Evolutionary conservation across 2,888 invertebrate genomes (phyloP).

Genomic region (Neoitamus cyanurus): DNA sequence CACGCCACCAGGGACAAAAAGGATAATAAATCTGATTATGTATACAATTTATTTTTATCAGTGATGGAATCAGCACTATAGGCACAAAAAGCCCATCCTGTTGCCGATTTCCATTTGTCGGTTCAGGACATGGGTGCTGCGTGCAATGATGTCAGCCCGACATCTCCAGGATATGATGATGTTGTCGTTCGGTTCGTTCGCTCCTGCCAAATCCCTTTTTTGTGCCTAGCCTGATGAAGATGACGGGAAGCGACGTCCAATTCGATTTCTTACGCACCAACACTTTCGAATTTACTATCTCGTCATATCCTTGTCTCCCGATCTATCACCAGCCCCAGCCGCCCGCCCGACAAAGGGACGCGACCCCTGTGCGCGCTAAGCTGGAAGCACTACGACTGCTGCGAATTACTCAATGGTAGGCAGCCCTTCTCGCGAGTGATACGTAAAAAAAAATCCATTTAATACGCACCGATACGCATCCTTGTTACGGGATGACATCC

Average conservation of each 20-base stretch:
- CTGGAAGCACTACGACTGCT: conserved; percentile 29
- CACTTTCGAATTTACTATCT: conserved; percentile 62
- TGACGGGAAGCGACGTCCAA: conserved; percentile 58
- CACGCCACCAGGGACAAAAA: conserved; percentile 44
- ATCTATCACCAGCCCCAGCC: conserved; percentile 17
- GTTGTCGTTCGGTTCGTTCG: conserved; percentile 48
- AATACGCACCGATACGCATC: conserved; percentile 48
- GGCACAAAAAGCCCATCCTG: conserved; percentile 46
- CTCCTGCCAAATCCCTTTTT: conserved; percentile 39
- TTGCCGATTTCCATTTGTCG: conserved; percentile 48
- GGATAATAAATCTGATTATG: conserved; percentile 55
- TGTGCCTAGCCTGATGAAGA: conserved; percentile 45
- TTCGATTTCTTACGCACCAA: conserved; percentile 66
- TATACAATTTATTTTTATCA: conserved; percentile 55
- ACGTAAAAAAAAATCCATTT: conserved; percentile 46
- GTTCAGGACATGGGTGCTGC: conserved; percentile 27
- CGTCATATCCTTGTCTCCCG: conserved; percentile 35
- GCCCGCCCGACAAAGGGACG: conserved; percentile 36
- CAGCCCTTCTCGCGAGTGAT: conserved; percentile 20
- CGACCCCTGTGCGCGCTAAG: conserved; percentile 35
- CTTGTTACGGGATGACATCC: conserved; percentile 42
- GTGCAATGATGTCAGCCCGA: conserved; percentile 28
- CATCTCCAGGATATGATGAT: conserved; percentile 46
- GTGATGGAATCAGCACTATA: conserved; percentile 53
- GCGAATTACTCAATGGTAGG: conserved; percentile 12